phyloP scores from a whole-genome alignment of 2,113 vertebrate species.

The Tetrao urogallus region DNA sequence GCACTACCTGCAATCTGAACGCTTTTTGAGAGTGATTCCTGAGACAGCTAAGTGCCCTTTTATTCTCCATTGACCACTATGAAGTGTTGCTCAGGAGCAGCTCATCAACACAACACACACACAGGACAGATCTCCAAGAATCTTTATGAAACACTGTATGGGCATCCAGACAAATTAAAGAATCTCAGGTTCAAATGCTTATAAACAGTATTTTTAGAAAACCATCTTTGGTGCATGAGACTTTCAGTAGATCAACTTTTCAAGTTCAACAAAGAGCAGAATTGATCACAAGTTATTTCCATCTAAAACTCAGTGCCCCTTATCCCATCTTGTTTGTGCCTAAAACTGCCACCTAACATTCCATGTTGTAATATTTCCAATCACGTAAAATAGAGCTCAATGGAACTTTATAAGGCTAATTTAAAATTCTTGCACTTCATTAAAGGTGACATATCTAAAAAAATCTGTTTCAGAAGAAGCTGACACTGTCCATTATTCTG shows the following conservation, averaged over 20 bases:
- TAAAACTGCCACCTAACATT: not conserved
- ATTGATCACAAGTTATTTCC: not conserved
- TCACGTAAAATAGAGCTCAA: not conserved
- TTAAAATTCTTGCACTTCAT: not conserved
- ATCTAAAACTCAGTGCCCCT: not conserved
- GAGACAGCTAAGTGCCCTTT: not conserved
- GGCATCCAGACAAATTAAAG: accelerated
- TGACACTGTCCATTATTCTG: not conserved
- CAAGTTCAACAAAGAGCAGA: not conserved
- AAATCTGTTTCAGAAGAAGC: not conserved
- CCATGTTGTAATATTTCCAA: not conserved
- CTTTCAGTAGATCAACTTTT: not conserved
- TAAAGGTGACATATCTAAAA: not conserved
- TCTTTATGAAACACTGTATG: not conserved
- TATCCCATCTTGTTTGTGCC: not conserved
- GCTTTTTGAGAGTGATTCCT: not conserved
- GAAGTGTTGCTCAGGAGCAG: not conserved
- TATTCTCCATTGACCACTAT: not conserved
- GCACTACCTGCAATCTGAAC: not conserved
- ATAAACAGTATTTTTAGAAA: not conserved
- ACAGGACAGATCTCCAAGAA: not conserved
- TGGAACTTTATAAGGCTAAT: not conserved
- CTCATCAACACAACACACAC: not conserved
- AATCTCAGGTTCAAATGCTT: not conserved
- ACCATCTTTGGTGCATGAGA: not conserved